Conservation (phyloP, 1,140 invertebrate species). For the Pachypeltis micranthus region DNA sequence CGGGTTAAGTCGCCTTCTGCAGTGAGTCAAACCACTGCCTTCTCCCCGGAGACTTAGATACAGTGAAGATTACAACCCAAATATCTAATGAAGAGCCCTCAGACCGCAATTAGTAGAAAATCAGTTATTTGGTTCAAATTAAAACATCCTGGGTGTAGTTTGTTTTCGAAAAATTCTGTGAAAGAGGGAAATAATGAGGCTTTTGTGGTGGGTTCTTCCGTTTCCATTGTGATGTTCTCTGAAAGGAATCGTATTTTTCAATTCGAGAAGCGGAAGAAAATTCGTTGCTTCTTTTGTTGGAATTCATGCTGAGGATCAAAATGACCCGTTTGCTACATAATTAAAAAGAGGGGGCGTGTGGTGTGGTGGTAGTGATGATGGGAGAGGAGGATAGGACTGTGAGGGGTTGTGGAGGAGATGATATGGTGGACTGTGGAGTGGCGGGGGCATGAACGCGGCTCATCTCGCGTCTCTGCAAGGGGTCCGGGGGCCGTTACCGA, state of each 20-base stretch:
- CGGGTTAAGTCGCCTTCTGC: too few species aligned
- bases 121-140: too few species aligned
- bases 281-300: background rate
- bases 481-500: too few species aligned
- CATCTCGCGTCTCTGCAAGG: background rate
- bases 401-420: background rate
- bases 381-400: background rate
- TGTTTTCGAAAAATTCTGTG: too few species aligned
- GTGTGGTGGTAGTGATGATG: too few species aligned
- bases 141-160: too few species aligned
- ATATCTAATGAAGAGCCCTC: too few species aligned
- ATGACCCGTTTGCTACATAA: background rate
- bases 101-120: too few species aligned
- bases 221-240: background rate
- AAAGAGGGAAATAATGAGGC: too few species aligned
- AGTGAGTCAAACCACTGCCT: too few species aligned
- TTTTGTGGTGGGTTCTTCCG: background rate
- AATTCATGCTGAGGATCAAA: background rate
- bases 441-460: background rate
- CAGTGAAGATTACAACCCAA: too few species aligned
- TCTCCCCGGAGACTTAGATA: too few species aligned
- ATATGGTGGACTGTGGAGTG: background rate
- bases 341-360: background rate
- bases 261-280: background rate
- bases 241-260: background rate